These are phyloP conservation scores for Itoplectis maculator DNA, from an alignment of 2,888 invertebrate species.

Conservation along the genomic window DNA sequence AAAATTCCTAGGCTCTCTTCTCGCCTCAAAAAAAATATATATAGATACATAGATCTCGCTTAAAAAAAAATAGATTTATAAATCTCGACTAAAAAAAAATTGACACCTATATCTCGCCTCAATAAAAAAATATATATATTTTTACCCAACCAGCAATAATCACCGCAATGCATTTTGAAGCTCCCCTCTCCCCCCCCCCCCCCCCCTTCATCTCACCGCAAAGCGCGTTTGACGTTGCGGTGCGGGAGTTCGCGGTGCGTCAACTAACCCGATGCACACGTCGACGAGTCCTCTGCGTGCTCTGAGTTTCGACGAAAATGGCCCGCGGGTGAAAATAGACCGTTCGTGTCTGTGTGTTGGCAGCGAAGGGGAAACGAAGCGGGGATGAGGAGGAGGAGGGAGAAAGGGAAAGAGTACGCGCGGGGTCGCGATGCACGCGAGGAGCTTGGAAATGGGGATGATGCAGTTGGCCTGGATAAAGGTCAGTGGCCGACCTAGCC, in stretches of 20 bases:
- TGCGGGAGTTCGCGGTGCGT: conserved; percentile 22
- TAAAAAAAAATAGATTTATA: too few relatives aligned
- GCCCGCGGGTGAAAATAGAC: conserved; percentile 75
- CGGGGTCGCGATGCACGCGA: conserved; percentile 1
- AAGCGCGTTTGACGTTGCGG: background rate
- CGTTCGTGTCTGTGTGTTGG: too few relatives aligned
- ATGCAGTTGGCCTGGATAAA: conserved; percentile 83
- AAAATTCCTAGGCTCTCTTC: background rate
- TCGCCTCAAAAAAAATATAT: background rate
- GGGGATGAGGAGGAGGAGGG: background rate
- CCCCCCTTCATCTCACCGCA: too few relatives aligned
- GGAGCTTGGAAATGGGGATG: conserved; percentile 77
- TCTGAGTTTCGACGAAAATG: conserved; percentile 70
- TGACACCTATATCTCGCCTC: too few relatives aligned
- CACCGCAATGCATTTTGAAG: conserved; percentile 12
- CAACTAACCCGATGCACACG: conserved; percentile 20
- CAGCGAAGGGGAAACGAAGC: too few relatives aligned
- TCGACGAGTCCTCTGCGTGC: background rate
- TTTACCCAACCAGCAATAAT: conserved; percentile 14
- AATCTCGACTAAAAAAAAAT: too few relatives aligned
- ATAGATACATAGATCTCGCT: too few relatives aligned
- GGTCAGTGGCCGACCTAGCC: conserved; percentile 83
- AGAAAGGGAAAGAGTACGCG: background rate
- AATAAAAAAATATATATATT: too few relatives aligned
- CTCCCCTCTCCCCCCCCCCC: too few relatives aligned